phyloP scores from a whole-genome alignment of 2,888 invertebrate species.

The Habrosyne pyritoides region DNA sequence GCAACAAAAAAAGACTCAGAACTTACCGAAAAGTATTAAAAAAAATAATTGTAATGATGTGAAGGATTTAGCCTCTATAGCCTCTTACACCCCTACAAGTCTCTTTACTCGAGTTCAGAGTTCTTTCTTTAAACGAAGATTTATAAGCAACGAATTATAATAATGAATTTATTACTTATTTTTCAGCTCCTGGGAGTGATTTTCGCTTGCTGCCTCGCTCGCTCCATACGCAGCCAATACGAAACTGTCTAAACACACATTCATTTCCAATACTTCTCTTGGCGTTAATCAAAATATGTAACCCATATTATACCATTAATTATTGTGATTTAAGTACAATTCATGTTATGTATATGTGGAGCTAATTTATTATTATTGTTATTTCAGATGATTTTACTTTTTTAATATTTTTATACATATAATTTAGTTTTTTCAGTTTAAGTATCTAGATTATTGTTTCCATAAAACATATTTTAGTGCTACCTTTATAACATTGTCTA shows the following conservation, averaged over 20 bases:
- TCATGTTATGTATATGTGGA: conserved; percentile 48
- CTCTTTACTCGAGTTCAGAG: too few relatives aligned
- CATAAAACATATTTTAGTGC: neutral
- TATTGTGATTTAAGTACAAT: conserved; percentile 49
- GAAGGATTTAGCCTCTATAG: too few relatives aligned
- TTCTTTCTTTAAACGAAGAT: too few relatives aligned
- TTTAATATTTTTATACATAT: conserved; percentile 11
- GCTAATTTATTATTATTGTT: conserved; percentile 48
- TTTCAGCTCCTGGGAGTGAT: conserved; percentile 93
- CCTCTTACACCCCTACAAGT: too few relatives aligned
- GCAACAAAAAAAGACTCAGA: too few relatives aligned
- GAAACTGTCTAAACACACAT: conserved; percentile 88
- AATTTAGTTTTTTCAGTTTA: conserved; percentile 11
- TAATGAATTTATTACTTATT: too few relatives aligned
- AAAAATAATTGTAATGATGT: too few relatives aligned
- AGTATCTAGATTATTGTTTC: neutral
- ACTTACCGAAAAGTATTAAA: too few relatives aligned
- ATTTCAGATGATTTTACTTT: conserved; percentile 37
- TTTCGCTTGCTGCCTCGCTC: conserved; percentile 96
- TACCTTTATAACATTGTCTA: neutral
- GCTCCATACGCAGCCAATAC: conserved; percentile 96
- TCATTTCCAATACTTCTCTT: neutral
- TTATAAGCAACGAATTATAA: too few relatives aligned
- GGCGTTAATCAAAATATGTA: neutral
- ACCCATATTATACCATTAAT: neutral